A percentile compares a stretch with the other conserved stretches of the same genome.
Conservation (phyloP, 2,888 invertebrate species). For the Yponomeuta evonymella region DNA sequence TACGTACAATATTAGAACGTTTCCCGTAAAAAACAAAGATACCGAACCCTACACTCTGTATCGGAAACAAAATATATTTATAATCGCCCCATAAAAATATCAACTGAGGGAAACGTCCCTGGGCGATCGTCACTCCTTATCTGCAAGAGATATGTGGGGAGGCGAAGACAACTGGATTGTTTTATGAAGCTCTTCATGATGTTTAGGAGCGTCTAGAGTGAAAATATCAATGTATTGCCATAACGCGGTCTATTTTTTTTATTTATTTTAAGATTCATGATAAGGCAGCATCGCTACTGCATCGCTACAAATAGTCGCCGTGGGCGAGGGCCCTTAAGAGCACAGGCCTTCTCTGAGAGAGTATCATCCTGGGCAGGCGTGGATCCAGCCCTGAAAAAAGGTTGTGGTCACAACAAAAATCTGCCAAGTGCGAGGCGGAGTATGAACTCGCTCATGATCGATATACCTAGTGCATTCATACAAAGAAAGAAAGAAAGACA, state of each 20-base stretch:
- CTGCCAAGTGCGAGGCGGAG: no score
- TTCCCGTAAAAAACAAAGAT: background rate
- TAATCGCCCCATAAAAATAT: background rate
- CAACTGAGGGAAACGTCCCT: conserved; percentile 8
- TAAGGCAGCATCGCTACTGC: no score
- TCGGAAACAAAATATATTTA: background rate
- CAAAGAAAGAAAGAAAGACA: no score
- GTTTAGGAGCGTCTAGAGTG: background rate
- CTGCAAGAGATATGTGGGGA: background rate
- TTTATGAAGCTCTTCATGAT: background rate
- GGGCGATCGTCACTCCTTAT: conserved; percentile 6
- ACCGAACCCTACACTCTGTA: background rate
- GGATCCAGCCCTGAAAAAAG: no score
- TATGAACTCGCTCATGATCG: no score
- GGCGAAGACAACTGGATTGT: background rate
- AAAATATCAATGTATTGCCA: no score
- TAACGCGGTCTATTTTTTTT: background rate
- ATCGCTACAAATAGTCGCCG: no score
- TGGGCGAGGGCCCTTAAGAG: no score
- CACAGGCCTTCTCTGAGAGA: no score
- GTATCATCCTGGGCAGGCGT: no score
- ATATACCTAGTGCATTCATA: no score
- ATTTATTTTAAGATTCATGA: background rate
- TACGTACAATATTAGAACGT: background rate
- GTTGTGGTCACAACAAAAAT: no score